phyloP scores from a whole-genome alignment of 2,113 vertebrate species.

The Calonectris borealis region DNA sequence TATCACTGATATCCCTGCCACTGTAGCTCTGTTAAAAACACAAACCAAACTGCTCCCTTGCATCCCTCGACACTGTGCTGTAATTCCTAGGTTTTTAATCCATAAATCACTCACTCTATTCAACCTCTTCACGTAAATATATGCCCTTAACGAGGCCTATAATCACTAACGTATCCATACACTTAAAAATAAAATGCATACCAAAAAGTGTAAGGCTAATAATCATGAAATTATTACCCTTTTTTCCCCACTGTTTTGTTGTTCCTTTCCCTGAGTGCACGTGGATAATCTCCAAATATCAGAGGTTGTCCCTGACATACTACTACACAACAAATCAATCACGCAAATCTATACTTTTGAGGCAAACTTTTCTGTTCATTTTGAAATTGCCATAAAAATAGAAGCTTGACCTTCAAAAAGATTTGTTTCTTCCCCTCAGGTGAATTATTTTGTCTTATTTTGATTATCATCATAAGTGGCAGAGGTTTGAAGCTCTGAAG shows the following conservation, averaged over 20 bases:
- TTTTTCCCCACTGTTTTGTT: neutral
- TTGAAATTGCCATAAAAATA: neutral
- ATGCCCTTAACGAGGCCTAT: neutral
- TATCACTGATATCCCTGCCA: neutral
- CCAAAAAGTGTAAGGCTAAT: neutral
- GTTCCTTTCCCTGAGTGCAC: neutral
- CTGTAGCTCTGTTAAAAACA: neutral
- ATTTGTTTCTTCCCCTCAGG: fast-evolving
- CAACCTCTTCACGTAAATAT: neutral
- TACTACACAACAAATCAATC: neutral
- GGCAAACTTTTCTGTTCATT: neutral
- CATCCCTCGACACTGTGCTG: neutral
- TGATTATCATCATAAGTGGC: neutral
- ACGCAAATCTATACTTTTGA: neutral
- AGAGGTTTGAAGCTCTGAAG: neutral
- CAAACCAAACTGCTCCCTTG: neutral
- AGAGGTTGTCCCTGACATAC: neutral
- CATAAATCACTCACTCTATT: neutral
- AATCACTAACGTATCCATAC: neutral
- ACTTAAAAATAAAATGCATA: neutral
- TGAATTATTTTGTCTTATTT: neutral
- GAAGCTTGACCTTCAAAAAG: neutral
- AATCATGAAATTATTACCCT: neutral
- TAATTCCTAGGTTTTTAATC: neutral
- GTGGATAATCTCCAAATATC: neutral